Conservation (phyloP, 2,888 invertebrate species). For the Drosophila quinaria region DNA sequence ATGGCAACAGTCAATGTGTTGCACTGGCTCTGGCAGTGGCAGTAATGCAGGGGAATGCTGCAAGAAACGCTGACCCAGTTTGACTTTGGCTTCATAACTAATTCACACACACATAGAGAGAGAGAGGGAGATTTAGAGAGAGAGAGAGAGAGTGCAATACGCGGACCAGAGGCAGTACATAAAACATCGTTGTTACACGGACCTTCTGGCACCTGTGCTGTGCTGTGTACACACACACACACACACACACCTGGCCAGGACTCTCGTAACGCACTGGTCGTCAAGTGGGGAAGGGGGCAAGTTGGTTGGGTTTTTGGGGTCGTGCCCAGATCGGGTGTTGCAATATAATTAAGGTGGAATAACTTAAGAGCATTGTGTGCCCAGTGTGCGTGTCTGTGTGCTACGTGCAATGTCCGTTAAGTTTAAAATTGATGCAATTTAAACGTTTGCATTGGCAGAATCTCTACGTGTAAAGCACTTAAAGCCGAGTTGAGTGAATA, state of each 20-base stretch:
- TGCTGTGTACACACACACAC: slow-evolving; percentile 39
- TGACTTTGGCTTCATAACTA: slow-evolving; percentile 83
- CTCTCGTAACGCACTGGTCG: slow-evolving; percentile 40
- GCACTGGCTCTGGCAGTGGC: slow-evolving; percentile 20
- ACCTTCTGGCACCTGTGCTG: slow-evolving; percentile 70
- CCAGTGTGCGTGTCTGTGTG: slow-evolving; percentile 29
- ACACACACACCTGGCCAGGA: slow-evolving; percentile 3
- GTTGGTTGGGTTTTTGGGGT: slow-evolving; percentile 27
- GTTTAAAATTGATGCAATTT: slow-evolving; percentile 68
- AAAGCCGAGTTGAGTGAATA: slow-evolving; percentile 27
- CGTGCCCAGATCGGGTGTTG: slow-evolving; percentile 59
- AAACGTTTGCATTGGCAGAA: slow-evolving; percentile 33
- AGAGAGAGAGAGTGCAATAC: background rate
- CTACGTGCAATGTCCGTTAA: slow-evolving; percentile 57
- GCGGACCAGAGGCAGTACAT: slow-evolving; percentile 61
- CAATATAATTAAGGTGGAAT: slow-evolving; percentile 80
- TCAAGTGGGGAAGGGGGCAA: slow-evolving; percentile 11
- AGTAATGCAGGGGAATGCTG: slow-evolving; percentile 37
- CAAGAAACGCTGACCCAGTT: slow-evolving; percentile 78
- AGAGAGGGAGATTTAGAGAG: background rate
- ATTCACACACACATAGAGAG: slow-evolving; percentile 65
- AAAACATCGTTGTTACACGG: slow-evolving; percentile 75
- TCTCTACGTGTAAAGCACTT: slow-evolving; percentile 29
- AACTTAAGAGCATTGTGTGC: slow-evolving; percentile 65
- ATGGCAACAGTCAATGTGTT: slow-evolving; percentile 52